Percentiles rank a stretch among this genome's conserved stretches.
phyloP scores from a whole-genome alignment of 2,113 vertebrate species.

The Pleuronectes platessa region DNA sequence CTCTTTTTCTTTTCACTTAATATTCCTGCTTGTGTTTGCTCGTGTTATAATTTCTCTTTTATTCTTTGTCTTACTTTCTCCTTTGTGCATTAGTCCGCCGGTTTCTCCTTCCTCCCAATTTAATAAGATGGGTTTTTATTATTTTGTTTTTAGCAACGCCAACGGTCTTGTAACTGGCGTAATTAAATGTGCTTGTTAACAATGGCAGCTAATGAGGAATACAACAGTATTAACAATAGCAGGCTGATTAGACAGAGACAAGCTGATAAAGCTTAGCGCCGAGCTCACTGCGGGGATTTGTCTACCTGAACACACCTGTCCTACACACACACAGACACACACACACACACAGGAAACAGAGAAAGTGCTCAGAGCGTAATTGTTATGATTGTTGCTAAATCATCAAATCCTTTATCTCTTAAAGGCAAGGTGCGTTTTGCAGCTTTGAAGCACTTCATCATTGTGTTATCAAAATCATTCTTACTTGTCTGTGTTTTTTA shows the following conservation, averaged over 20 bases:
- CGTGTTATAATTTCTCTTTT: background rate
- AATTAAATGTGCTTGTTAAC: conserved; percentile 95
- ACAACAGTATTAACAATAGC: conserved; percentile 91
- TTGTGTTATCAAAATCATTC: conserved; percentile 18
- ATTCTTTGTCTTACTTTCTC: background rate
- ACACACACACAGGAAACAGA: background rate
- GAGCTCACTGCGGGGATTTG: conserved; percentile 28
- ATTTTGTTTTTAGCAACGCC: conserved; percentile 91
- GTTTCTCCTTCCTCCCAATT: conserved; percentile 19
- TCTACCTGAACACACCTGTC: conserved; percentile 74
- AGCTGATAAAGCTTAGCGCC: conserved; percentile 53
- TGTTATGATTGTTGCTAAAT: conserved; percentile 45
- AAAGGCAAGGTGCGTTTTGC: background rate
- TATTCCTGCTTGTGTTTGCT: conserved; percentile 32
- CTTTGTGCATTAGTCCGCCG: background rate
- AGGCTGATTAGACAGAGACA: conserved; percentile 82
- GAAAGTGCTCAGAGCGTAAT: background rate
- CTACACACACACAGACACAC: background rate
- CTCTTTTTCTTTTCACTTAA: background rate
- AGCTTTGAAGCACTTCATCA: conserved; percentile 23
- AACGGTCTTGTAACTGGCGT: conserved; percentile 90
- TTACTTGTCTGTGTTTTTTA: background rate
- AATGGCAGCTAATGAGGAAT: conserved; percentile 94
- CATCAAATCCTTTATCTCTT: conserved; percentile 48
- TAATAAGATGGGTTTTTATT: conserved; percentile 77